Conservation (phyloP, 1,140 invertebrate species). For the Babylonia areolata region DNA sequence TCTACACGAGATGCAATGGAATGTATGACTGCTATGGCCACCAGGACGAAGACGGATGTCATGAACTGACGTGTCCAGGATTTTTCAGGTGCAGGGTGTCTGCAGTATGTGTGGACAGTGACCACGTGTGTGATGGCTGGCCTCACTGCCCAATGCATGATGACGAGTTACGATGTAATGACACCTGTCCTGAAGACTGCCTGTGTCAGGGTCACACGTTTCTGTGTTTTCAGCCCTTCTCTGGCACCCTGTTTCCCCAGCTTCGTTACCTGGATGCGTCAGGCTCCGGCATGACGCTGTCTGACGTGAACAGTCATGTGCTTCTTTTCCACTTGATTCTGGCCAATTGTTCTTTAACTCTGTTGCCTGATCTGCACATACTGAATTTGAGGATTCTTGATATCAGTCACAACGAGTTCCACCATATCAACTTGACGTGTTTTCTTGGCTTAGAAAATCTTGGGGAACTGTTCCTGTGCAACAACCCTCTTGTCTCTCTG, state of each 20-base stretch:
- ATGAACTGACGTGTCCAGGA: slow-evolving; percentile 35
- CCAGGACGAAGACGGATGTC: neutral
- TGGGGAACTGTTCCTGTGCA: neutral
- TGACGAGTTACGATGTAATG: slow-evolving; percentile 36
- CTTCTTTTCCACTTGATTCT: neutral
- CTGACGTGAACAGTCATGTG: neutral
- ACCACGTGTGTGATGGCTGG: slow-evolving; percentile 23
- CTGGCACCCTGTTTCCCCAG: neutral
- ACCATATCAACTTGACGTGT: neutral
- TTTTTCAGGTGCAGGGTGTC: slow-evolving; percentile 28
- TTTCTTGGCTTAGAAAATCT: slow-evolving; percentile 25
- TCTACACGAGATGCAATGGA: slow-evolving; percentile 23
- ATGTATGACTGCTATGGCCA: neutral
- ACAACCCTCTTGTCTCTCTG: neutral
- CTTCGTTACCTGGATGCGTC: slow-evolving; percentile 6
- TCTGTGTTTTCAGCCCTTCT: neutral
- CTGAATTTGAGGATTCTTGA: slow-evolving; percentile 6
- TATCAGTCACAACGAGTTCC: slow-evolving; percentile 35
- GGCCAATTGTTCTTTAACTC: neutral
- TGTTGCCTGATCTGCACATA: neutral
- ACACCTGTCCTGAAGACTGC: slow-evolving; percentile 47
- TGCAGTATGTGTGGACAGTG: slow-evolving; percentile 16
- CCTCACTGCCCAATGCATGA: slow-evolving; percentile 38
- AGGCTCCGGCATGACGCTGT: neutral
- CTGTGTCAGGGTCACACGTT: slow-evolving; percentile 19